phyloP scores from a whole-genome alignment of 2,797 vertebrate genomes.

The Ptychobarbus kaznakovi region DNA sequence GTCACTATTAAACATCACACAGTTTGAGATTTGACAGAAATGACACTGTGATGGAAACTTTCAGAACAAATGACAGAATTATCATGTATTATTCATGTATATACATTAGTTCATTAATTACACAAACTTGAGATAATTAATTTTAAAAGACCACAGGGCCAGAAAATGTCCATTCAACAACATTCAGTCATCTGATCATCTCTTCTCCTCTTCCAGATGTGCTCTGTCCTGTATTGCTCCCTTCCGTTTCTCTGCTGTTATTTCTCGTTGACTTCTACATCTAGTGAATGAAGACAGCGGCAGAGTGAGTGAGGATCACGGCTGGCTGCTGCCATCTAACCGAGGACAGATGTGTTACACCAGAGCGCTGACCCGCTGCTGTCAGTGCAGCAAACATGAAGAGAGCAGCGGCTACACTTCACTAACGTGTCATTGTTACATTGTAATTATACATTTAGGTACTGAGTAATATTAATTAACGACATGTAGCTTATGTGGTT shows the following conservation, averaged over 20 bases:
- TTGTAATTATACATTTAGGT: too few relatives aligned
- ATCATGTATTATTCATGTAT: background rate
- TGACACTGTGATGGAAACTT: background rate
- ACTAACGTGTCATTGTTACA: background rate
- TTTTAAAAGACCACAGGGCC: background rate
- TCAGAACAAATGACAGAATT: background rate
- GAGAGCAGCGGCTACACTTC: too few relatives aligned
- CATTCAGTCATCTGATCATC: background rate
- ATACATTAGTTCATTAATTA: background rate
- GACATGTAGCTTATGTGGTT: too few relatives aligned
- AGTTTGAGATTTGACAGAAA: background rate
- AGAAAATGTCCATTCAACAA: background rate
- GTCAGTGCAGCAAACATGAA: too few relatives aligned
- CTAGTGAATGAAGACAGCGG: constrained; percentile 47
- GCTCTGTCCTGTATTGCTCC: background rate
- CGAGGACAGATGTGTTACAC: constrained; percentile 34
- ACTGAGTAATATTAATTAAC: too few relatives aligned
- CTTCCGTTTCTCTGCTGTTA: background rate
- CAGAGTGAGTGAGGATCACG: constrained; percentile 63
- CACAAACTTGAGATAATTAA: background rate
- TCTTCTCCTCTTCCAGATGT: constrained; percentile 16
- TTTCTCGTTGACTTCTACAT: background rate
- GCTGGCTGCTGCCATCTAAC: constrained; percentile 97
- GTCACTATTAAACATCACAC: background rate
- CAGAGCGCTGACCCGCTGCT: too few relatives aligned